Percentiles rank a stretch among this genome's conserved stretches.
Conservation (phyloP, 2,888 invertebrate genomes). For the Erebia epiphron region DNA sequence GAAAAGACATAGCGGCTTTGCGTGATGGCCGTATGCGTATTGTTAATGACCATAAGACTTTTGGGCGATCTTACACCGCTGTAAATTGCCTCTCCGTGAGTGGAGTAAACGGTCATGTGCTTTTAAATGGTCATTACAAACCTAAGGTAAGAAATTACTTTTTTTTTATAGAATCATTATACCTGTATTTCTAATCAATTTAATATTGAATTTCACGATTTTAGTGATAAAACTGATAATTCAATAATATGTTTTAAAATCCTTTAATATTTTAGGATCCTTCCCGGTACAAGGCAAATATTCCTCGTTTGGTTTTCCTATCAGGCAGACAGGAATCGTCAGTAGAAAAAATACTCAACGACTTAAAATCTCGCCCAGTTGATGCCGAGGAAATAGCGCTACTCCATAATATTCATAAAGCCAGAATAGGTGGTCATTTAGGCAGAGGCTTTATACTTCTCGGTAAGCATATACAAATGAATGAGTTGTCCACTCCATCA, state of each 20-base stretch:
- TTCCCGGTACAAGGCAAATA: constrained; percentile 53
- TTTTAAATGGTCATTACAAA: constrained; percentile 61
- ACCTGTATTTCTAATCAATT: not conserved
- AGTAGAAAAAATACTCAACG: constrained; percentile 51
- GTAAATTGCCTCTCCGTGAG: constrained; percentile 63
- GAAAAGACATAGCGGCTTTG: constrained; percentile 74
- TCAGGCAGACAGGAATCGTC: constrained; percentile 59
- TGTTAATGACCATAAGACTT: constrained; percentile 80
- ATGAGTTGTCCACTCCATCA: not conserved
- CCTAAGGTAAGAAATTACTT: constrained; percentile 53
- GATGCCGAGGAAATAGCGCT: constrained; percentile 68
- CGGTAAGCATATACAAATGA: constrained; percentile 44
- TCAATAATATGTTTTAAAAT: not conserved
- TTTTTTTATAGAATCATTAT: not conserved
- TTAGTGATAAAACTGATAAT: too few species aligned
- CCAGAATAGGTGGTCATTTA: constrained; percentile 59
- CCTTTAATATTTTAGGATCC: constrained; percentile 48
- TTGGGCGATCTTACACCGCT: constrained; percentile 75
- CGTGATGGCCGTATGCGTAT: constrained; percentile 80
- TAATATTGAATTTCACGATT: too few species aligned
- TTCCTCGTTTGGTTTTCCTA: constrained; percentile 60
- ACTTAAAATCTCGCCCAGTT: constrained; percentile 59
- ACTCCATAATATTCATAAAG: constrained; percentile 61
- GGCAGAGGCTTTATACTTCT: constrained; percentile 64
- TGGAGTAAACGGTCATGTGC: constrained; percentile 61